Evolutionary conservation across 2,888 invertebrate genomes (phyloP), one percentile per base, ranked within the genome.

Genomic region (Drosophila mulleri): DNA sequence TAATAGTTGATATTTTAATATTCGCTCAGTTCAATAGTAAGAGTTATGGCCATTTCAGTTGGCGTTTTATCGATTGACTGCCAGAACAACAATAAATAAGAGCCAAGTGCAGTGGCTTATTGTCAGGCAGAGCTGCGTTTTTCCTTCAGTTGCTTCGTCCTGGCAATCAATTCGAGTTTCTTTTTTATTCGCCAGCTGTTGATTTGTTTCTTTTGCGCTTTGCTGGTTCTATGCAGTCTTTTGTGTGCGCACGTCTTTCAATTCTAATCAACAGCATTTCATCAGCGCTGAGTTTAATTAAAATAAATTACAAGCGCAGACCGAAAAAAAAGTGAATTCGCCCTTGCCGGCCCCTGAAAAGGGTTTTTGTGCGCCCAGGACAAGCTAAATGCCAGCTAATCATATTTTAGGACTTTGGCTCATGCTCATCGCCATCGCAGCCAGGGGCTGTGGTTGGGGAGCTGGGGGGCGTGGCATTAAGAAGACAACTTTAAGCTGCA

Each of bases 261-360:
- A 82, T 75, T 83, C 77, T 85, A 85, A 85, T 85, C 88, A 85
- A 78, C 71, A 78, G 84, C 80, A 86, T 88, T 86, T 88, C 88
- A 85, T 88, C 87, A 88, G 75, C 87, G 80, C 68, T 81, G 78
- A 83, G 87, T 88, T 85, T 85, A 85, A 85, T 85, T 88, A 85
- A 88, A 88, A 86, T 86, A 75, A 85, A 88, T 88, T 88, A 83
- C 87, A 81, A 72, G 66, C 72, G 73, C 82, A 70, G 74, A 50
- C 83, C 57, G 64, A 64, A 73, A 72, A 80, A 29, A 26, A 26
- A 23, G 20, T 23, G 20, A 7, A 79, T 70, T 59, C 53, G 63
- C 32, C 54, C 42, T 57, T 35, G 57, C 48, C 48, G 52, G 67
- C 44, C 48, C 11, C 72, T 44, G 59, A 74, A 80, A 83, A 88